Evolutionary conservation across 2,888 invertebrate genomes (phyloP), one percentile per base, ranked within the genome.

Genomic region (Oscheius sp.): DNA sequence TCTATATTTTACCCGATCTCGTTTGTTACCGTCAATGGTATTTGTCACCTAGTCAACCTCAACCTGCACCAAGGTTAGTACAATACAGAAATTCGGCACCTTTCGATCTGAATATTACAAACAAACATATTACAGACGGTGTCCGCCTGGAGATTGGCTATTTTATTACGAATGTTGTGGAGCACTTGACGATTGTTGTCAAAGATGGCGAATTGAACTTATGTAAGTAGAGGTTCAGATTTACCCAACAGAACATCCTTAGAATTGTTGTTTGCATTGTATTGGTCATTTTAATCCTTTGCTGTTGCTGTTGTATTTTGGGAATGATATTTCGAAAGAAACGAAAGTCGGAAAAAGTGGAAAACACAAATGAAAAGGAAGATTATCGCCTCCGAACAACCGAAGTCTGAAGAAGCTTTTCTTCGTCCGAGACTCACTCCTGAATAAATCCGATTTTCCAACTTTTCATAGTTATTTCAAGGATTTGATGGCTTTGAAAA

Each of bases 121-220:
- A 35, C 35, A 35, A 35, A 35, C 35, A 21, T 49, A 7, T 18
- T 64, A 16, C 64, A 79, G 79, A 45, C 70, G 77, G 49, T 80
- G 79, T 72, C 79, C 79, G 5, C 72, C 77, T 0, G 63, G 76
- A 3, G 74, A 76, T 9, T 80, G 77, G 23, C 76, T 80, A 61
- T 72, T 75, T 21, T 77, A 75, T 64, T 77, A 80, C 41, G 79
- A 80, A 25, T 80, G 79, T 66, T 80, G 79, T 46, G 77, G 77
- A 25, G 73, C 74, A 27, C 56, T 74, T 18, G 79, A 75, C 29
- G 72, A 75, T 49, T 80, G 79, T 59, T 80, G 79, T 29, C 76
- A 75, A 69, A 29, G 74, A 41, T 66, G 76, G 29, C 61, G 79
- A 16, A 71, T 61, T 35, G 79, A 80, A 53, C 77, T 77, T 13